Percentiles rank a stretch among this genome's conserved stretches.
These are phyloP conservation scores for Autographa pulchrina DNA, from an alignment of 2,888 invertebrate species.

Conservation along the genomic window DNA sequence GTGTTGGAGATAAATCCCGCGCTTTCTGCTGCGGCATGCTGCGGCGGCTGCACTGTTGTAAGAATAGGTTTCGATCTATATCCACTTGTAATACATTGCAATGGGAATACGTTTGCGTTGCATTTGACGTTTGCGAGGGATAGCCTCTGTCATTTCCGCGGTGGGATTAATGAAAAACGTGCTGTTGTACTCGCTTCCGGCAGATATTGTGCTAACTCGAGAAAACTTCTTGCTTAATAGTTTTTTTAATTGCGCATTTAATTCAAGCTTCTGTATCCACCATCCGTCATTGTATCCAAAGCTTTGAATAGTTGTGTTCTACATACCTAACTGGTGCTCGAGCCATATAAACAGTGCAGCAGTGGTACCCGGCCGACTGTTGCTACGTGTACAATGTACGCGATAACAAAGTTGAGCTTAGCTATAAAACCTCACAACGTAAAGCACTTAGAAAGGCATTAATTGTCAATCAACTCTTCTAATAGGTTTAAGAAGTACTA, in stretches of 20 bases:
- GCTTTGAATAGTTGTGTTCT: not conserved
- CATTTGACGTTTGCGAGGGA: conserved; percentile 13
- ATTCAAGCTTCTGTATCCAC: not conserved
- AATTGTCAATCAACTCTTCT: not conserved
- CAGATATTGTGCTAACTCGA: conserved; percentile 27
- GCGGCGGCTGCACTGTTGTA: not conserved
- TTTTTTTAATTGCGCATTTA: not conserved
- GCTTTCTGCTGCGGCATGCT: conserved; percentile 7
- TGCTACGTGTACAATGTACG: conserved; percentile 5
- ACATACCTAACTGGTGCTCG: not conserved
- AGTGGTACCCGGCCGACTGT: not conserved
- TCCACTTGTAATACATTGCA: conserved; percentile 2
- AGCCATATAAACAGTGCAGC: not conserved
- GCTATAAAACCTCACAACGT: not conserved
- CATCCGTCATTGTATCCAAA: not conserved
- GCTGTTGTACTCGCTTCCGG: conserved; percentile 21
- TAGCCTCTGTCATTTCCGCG: conserved; percentile 24
- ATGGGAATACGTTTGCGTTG: conserved; percentile 10
- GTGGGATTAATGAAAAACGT: conserved; percentile 37
- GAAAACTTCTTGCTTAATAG: conserved; percentile 15
- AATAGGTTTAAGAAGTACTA: not conserved
- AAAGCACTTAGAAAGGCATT: conserved; percentile 3
- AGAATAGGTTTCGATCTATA: conserved; percentile 13
- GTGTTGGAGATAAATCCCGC: conserved; percentile 17
- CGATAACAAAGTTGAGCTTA: conserved; percentile 8